Evolutionary conservation across 2,113 vertebrate species (phyloP).

Genomic region (Menidia beryllina): DNA sequence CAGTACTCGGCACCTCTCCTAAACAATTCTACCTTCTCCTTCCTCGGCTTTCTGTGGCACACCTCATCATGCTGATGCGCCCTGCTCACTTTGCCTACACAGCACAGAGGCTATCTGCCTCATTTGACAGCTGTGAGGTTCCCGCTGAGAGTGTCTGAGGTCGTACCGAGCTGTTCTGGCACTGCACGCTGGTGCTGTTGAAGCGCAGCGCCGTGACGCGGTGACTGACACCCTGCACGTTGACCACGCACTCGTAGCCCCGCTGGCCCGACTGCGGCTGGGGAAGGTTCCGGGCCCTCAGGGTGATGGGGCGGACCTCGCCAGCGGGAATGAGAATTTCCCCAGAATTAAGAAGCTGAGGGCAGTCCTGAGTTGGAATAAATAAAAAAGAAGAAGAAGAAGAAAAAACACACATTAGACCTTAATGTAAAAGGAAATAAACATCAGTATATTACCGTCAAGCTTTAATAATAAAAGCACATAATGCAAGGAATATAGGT

Average conservation of each 20-base stretch:
- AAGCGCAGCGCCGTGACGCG: constrained; percentile 97
- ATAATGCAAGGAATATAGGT: constrained; percentile 14
- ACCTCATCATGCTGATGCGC: constrained; percentile 57
- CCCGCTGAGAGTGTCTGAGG: constrained; percentile 64
- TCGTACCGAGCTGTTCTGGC: constrained; percentile 97
- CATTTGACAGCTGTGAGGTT: constrained; percentile 62
- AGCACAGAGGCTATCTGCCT: constrained; percentile 57
- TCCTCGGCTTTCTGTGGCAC: constrained; percentile 42
- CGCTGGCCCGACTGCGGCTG: constrained; percentile 97
- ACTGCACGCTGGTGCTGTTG: constrained; percentile 99
- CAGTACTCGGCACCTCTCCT: constrained; percentile 17
- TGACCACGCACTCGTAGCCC: constrained; percentile 94
- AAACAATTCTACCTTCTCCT: constrained; percentile 23
- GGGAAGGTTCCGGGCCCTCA: constrained; percentile 93
- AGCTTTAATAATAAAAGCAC: not conserved
- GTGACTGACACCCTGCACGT: constrained; percentile 89
- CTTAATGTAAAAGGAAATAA: too few species aligned
- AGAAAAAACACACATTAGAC: not conserved
- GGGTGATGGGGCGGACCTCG: constrained; percentile 94
- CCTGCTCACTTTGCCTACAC: constrained; percentile 55
- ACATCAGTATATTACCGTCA: too few species aligned
- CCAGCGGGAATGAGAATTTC: constrained; percentile 96
- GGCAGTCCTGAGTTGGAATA: constrained; percentile 87
- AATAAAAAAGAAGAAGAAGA: too few species aligned
- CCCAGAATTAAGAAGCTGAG: constrained; percentile 92